Evolutionary conservation across 2,888 invertebrate species (phyloP), one percentile per base, ranked within the genome.

Genomic region (Tetragonula carbonaria): DNA sequence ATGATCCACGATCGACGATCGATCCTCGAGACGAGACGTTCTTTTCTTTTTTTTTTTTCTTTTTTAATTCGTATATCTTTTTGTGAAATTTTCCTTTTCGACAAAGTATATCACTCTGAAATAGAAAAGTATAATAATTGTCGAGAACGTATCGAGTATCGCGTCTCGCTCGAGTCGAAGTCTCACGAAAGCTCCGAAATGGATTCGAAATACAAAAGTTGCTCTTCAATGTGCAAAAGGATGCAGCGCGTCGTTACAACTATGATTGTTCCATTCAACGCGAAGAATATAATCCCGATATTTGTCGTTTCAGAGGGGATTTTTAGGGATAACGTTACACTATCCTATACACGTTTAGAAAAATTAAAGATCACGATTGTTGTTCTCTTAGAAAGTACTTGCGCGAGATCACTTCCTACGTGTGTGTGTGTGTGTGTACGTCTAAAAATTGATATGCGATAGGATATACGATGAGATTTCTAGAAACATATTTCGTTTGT

Each of bases 391-490:
- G 50, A 73, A 68, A 78, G 63, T 73, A 81, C 18, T 57, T 55
- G 38, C 28, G 65, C 50, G 38, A 28, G 45, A 59, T 57, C n/a
- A 63, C 50, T 51, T 70, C 53, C 65, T 53, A 62, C 8, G 38
- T 38, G 38, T 66, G 28, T 28, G 28, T 28, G 28, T 28, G 28
- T 28, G 28, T 28, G 28, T 28, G 28, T 2, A 73, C 72, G 14
- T 2, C 59, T 51, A 77, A 74, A n/a, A 57, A 28, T 65, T 77
- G 80, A 87, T 88, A 88, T 81, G 81, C 68, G 45, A 65, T 1
- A 14, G 14, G 23, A 38, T 66, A 50, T 21, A 71, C 55, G 57
- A 18, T 23, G 74, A 45, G 21, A 18, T 14, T 3, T 18, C 21
- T 28, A 63, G 14, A 55, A 50, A 55, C n/a, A 62, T 16, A 72